Base-by-base conservation (phyloP, 2,888 invertebrate genomes). In the Clunio marinus region DNA sequence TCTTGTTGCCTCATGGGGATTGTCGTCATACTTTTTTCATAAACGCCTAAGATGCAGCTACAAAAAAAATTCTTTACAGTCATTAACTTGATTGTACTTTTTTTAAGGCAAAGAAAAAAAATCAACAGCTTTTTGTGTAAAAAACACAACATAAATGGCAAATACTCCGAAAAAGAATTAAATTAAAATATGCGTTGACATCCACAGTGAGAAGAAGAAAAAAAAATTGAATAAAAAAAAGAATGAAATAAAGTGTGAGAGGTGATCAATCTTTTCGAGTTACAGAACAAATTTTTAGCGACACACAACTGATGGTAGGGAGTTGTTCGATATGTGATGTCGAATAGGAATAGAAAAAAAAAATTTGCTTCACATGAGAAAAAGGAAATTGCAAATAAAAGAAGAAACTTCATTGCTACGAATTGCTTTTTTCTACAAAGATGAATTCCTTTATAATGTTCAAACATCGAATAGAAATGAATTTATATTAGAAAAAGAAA, bases 171-270 rank as follows among this genome's bases (percentile, higher is more conserved):
- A 45, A 35, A 37, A 66, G 51, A 66, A 66, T 55, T 51, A 66
- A 66, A 66, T 66, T 66, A 63, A 46, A 66, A 66, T 66, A 51
- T 66, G 66, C 66, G 66, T 66, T 66, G 66, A 66, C 66, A 66
- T 66, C 25, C 35, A 59, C 32, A 32, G 32, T 10, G 46, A 46
- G 27, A 45, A 46, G 46, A 46, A 37, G 37, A 46, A 63, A 28
- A 41, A 63, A 63, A 46, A 28, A 63, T 63, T 63, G 63, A 63
- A 63, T 63, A 63, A 63, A 63, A 62, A 28, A 35, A 63, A 63
- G 24, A n/a, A n/a, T 27, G 57, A 35, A 63, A 63, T 46, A 41
- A 41, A 17, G 57, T 51, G 45, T 63, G 63, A 63, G 63, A 63
- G 37, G 63, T 63, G 63, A 63, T 63, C 63, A 63, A 63, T 63